Evolutionary conservation across 2,888 invertebrate genomes (phyloP).

Genomic region (Drosophila kanekoi): DNA sequence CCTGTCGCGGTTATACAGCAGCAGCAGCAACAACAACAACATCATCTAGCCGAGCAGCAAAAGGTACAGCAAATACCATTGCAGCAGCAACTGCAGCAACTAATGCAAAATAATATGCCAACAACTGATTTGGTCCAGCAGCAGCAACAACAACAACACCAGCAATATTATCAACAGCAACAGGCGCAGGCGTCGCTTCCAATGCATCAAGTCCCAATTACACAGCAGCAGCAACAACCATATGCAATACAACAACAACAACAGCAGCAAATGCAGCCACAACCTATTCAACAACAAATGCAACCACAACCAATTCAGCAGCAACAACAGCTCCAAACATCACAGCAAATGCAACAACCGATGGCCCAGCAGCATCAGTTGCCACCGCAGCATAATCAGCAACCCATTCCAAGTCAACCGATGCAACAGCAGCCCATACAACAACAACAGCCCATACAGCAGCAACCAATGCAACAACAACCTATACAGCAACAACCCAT

Average conservation of each 20-base stretch:
- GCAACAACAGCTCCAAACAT: constrained; percentile 26
- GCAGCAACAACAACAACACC: constrained; percentile 59
- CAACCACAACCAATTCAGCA: constrained; percentile 56
- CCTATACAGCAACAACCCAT: constrained; percentile 47
- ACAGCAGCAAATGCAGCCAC: constrained; percentile 40
- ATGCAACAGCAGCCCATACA: constrained; percentile 51
- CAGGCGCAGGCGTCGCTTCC: constrained; percentile 39
- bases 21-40: constrained; percentile 47
- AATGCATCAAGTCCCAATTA: constrained; percentile 57
- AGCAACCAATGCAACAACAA: constrained; percentile 40
- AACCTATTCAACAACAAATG: constrained; percentile 72
- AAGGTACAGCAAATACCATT: constrained; percentile 56
- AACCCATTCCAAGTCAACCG: constrained; percentile 76
- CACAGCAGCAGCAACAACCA: constrained; percentile 59
- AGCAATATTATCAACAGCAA: constrained; percentile 55
- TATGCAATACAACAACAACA: constrained; percentile 43
- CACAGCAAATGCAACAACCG: constrained; percentile 66
- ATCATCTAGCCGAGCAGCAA: constrained; percentile 58
- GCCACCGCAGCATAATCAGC: constrained; percentile 38
- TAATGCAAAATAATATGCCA: constrained; percentile 64
- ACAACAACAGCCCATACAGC: constrained; percentile 48
- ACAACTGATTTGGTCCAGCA: constrained; percentile 48
- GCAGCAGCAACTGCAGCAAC: constrained; percentile 77
- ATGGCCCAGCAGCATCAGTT: constrained; percentile 43
- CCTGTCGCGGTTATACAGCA: constrained; percentile 41